Evolutionary conservation across 2,113 vertebrate species (phyloP).

Genomic region (Charina bottae): DNA sequence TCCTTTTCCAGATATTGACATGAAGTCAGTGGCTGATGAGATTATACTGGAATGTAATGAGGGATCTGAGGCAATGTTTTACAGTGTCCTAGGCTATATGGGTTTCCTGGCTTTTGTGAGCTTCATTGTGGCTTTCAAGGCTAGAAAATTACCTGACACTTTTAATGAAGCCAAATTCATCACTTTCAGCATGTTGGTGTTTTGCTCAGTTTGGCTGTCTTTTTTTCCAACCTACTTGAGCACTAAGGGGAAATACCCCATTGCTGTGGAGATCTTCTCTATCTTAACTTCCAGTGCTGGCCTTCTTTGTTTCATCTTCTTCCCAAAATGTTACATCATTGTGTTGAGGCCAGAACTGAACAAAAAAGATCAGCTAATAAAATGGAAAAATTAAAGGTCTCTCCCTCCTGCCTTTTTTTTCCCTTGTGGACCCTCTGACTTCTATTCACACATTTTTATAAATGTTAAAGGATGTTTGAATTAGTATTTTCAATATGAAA

Average conservation of each 20-base stretch:
- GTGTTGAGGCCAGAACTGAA: too few species aligned
- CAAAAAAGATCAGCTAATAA: too few species aligned
- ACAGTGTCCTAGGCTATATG: background rate
- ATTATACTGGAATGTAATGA: conserved; percentile 15
- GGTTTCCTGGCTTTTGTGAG: conserved; percentile 3
- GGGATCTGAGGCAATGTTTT: background rate
- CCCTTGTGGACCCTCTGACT: too few species aligned
- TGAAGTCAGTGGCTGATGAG: background rate
- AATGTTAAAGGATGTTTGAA: too few species aligned
- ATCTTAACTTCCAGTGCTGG: background rate
- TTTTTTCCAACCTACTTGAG: conserved; percentile 1
- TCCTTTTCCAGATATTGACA: conserved; percentile 1
- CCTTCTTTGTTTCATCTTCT: too few species aligned
- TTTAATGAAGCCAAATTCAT: conserved; percentile 12
- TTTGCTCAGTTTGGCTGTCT: conserved; percentile 13
- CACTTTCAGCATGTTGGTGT: conserved; percentile 16
- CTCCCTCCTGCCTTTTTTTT: too few species aligned
- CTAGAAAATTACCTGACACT: background rate
- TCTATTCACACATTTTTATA: too few species aligned
- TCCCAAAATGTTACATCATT: too few species aligned
- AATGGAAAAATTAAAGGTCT: too few species aligned
- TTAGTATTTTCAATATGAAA: too few species aligned
- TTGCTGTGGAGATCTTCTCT: background rate
- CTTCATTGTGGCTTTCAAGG: background rate
- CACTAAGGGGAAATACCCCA: background rate